Conservation (phyloP, 2,797 vertebrate genomes). For the Erpetoichthys calabaricus region DNA sequence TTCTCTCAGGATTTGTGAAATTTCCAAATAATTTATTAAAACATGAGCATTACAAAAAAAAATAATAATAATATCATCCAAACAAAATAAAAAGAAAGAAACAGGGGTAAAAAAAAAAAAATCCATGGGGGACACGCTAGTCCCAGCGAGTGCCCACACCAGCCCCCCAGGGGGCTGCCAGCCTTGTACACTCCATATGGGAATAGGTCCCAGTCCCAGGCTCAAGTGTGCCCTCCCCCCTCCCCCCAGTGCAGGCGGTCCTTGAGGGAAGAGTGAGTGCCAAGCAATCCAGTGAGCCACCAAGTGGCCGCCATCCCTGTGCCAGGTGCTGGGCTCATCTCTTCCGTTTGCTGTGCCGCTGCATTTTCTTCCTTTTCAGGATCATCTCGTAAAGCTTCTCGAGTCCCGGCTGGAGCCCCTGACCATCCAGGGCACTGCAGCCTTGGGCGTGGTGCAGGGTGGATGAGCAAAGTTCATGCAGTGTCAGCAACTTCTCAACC, state of each 20-base stretch:
- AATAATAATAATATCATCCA: slow-evolving; percentile 42
- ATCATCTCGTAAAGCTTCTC: slow-evolving; percentile 83
- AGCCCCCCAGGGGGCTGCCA: no score
- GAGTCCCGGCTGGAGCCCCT: slow-evolving; percentile 63
- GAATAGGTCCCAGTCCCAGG: slow-evolving; percentile 11
- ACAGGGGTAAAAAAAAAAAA: no score
- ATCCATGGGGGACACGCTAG: no score
- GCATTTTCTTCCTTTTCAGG: slow-evolving; percentile 63
- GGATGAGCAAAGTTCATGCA: slow-evolving; percentile 56
- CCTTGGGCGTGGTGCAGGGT: slow-evolving; percentile 64
- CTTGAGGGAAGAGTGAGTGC: slow-evolving; percentile 12
- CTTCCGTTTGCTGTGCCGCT: slow-evolving; percentile 54
- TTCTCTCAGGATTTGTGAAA: slow-evolving; percentile 15
- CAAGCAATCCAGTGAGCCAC: slow-evolving; percentile 20
- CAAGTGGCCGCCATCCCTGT: not conserved
- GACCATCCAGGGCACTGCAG: slow-evolving; percentile 73
- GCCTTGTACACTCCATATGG: slow-evolving; percentile 15
- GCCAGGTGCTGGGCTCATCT: slow-evolving; percentile 39
- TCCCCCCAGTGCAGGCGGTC: no score
- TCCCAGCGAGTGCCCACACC: no score
- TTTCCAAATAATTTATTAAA: slow-evolving; percentile 50
- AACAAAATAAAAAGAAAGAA: slow-evolving; percentile 21
- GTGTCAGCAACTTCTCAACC: slow-evolving; percentile 66
- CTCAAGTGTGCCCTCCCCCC: no score
- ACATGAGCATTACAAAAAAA: slow-evolving; percentile 45